Conservation (phyloP, 1,140 invertebrate genomes). For the Scaptodrosophila lebanonensis region DNA sequence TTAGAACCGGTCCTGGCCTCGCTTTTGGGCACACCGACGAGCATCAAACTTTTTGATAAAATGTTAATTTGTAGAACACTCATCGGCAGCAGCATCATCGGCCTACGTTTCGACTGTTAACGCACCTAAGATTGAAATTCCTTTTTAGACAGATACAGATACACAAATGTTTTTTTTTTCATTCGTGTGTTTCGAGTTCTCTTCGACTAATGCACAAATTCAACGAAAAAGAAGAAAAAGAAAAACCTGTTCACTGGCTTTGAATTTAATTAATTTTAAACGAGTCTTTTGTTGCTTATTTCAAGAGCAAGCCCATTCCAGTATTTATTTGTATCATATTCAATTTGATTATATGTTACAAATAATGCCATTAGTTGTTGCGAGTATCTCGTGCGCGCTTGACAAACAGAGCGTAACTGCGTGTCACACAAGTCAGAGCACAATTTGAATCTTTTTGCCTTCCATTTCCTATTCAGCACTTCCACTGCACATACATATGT, state of each 20-base stretch:
- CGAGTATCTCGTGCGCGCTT: constrained; percentile 5
- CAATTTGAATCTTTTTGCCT: constrained; percentile 8
- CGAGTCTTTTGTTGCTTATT: too few species aligned
- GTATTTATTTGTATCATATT: constrained; percentile 26
- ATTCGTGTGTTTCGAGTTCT: too few species aligned
- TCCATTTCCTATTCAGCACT: background rate
- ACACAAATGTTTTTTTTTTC: constrained; percentile 13
- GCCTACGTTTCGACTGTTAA: too few species aligned
- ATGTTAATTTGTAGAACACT: constrained; percentile 32
- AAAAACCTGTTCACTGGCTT: too few species aligned
- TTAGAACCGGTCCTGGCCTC: too few species aligned
- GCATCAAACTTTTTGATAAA: constrained; percentile 30
- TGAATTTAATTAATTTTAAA: too few species aligned
- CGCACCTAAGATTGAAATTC: constrained; percentile 47
- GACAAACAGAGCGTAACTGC: constrained; percentile 67
- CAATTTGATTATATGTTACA: too few species aligned
- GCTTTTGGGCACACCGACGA: constrained; percentile 15
- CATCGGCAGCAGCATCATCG: constrained; percentile 22
- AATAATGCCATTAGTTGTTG: background rate
- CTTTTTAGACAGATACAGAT: too few species aligned
- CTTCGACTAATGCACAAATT: too few species aligned
- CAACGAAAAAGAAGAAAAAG: too few species aligned
- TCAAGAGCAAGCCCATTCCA: constrained; percentile 51
- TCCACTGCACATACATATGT: background rate
- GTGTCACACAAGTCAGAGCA: constrained; percentile 47